Base-by-base conservation (phyloP, 2,888 invertebrate genomes). In the Oxyscelio sp. region DNA sequence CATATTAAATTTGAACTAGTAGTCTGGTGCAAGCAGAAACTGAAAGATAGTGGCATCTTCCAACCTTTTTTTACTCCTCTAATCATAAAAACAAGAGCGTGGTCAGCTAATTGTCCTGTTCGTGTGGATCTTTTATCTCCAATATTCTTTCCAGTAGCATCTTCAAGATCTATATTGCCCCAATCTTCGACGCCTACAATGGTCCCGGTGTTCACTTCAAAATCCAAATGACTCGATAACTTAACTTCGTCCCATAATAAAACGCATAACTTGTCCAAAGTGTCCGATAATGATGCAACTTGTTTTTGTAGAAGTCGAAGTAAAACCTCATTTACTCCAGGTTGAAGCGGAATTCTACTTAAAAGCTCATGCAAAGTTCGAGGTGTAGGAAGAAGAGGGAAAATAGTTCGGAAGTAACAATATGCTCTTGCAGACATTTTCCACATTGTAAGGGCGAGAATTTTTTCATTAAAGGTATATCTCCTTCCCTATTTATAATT, bases 51-150 rank as follows among this genome's bases (percentile, higher is more conserved):
- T 1, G 63, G 63, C 48, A 63, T 27, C n/a, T 48, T 63, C 63
- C 63, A 63, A 19, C 48, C 63, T 0, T 0, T 24, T 2, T 9
- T 2, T 2, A 15, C 13, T 31, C 48, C 63, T 27, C 63, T 24
- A 0, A 63, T 2, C 63, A 63, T 63, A 31, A 66, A 66, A n/a
- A 66, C 65, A 4, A 66, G 38, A 13, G 65, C 65, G 34, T 66
- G 52, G 1, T 66, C 65, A 19, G 65, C 65, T 2, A 52, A 6
- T 50, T 31, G n/a, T 1, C 24, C 21, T 38, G 65, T 48, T 24
- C 45, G 4, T 6, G 61, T 27, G 13, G 45, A 43, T n/a, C 2
- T 38, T 6, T n/a, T 24, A 11, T 61, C 45, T 21, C 4, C 22
- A 15, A 13, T n/a, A 15, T 61, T 9, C 0, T 3, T 2, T n/a